These are phyloP conservation scores for Diabrotica balteata DNA, from an alignment of 2,888 invertebrate genomes.

Conservation along the genomic window DNA sequence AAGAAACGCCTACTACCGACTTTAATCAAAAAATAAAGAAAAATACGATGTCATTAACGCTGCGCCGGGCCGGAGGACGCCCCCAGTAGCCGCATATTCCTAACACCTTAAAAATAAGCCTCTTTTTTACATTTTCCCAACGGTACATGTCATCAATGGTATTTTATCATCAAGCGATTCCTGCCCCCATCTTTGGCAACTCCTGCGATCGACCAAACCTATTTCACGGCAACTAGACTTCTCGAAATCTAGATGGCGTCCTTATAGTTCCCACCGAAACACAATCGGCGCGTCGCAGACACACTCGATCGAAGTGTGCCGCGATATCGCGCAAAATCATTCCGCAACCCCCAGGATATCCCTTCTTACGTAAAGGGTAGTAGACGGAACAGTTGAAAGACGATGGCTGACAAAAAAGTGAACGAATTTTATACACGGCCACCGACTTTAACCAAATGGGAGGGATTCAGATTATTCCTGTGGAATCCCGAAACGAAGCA, in stretches of 20 bases:
- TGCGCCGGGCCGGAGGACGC: too few relatives aligned
- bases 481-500: conserved; percentile 93
- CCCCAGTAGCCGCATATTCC: neutral
- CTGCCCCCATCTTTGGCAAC: neutral
- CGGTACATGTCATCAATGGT: neutral
- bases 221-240: neutral
- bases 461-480: conserved; percentile 82
- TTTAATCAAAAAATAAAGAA: too few relatives aligned
- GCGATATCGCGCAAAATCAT: conserved; percentile 49
- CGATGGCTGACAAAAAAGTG: conserved; percentile 80
- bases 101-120: neutral
- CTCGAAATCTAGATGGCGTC: conserved; percentile 14
- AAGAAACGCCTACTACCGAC: too few relatives aligned
- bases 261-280: neutral
- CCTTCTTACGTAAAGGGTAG: conserved; percentile 51
- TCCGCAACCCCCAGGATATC: conserved; percentile 50
- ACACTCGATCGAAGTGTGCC: conserved; percentile 48
- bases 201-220: conserved; percentile 1
- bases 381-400: conserved; percentile 36
- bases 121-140: neutral
- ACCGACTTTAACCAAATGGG: conserved; percentile 84
- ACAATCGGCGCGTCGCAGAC: conserved; percentile 31
- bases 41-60: too few relatives aligned
- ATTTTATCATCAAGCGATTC: neutral
- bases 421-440: conserved; percentile 80